Evolutionary conservation across 1,140 invertebrate genomes (phyloP).

Genomic region (Drosophila simulans): DNA sequence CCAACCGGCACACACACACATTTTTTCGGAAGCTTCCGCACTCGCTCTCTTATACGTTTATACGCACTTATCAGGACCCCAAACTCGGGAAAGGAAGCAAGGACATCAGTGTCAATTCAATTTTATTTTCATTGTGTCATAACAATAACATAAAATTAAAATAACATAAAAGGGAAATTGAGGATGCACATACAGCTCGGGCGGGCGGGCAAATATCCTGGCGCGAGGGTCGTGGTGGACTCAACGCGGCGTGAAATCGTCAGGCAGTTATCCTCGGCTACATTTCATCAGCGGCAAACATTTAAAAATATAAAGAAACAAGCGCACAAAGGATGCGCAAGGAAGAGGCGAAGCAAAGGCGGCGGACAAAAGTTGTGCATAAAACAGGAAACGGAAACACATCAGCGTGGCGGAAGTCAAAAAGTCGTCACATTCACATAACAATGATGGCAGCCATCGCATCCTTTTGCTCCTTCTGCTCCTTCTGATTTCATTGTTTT

Average conservation of each 20-base stretch:
- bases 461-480: slow-evolving; percentile 26
- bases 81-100: slow-evolving; percentile 27
- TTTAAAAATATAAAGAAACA: slow-evolving; percentile 44
- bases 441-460: slow-evolving; percentile 76
- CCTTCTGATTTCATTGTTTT: slow-evolving; percentile 50
- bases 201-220: neutral
- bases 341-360: slow-evolving; percentile 29
- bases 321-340: slow-evolving; percentile 21
- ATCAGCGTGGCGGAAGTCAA: slow-evolving; percentile 84
- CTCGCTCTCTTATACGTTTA: slow-evolving; percentile 4
- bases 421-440: slow-evolving; percentile 84
- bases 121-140: slow-evolving; percentile 85
- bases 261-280: slow-evolving; percentile 67
- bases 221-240: slow-evolving; percentile 36
- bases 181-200: slow-evolving; percentile 57
- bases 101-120: slow-evolving; percentile 83
- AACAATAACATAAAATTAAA: slow-evolving; percentile 85
- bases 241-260: slow-evolving; percentile 83
- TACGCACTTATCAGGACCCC: slow-evolving; percentile 41
- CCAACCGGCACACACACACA: slow-evolving; percentile 61
- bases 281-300: slow-evolving; percentile 64
- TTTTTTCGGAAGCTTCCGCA: slow-evolving; percentile 3
- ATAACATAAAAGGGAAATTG: slow-evolving; percentile 85
- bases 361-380: slow-evolving; percentile 67
- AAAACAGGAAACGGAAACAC: slow-evolving; percentile 84